Evolutionary conservation across 2,113 vertebrate species (phyloP).

Genomic region (Channa maculata): DNA sequence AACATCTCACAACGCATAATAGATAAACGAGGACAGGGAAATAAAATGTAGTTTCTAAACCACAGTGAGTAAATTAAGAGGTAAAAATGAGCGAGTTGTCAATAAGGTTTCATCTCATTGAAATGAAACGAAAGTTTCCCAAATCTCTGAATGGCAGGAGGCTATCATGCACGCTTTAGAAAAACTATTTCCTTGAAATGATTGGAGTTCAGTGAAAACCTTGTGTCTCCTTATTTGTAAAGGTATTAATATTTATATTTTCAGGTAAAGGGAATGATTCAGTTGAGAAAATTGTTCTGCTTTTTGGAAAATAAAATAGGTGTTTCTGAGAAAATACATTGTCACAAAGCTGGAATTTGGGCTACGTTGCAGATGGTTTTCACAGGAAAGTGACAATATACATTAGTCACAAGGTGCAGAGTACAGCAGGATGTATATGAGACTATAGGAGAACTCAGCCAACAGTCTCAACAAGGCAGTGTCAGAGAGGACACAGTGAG

Average conservation of each 20-base stretch:
- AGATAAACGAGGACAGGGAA: slow-evolving; percentile 72
- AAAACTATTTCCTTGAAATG: background rate
- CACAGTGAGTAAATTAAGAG: slow-evolving; percentile 49
- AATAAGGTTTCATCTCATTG: slow-evolving; percentile 61
- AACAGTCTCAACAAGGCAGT: slow-evolving; percentile 25
- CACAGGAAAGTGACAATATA: background rate
- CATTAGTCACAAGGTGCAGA: background rate
- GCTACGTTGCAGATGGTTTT: background rate
- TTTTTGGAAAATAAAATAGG: background rate
- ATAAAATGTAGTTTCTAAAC: slow-evolving; percentile 40
- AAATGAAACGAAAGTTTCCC: slow-evolving; percentile 35
- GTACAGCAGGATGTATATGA: slow-evolving; percentile 34
- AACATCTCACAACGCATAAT: slow-evolving; percentile 36
- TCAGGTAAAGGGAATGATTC: background rate
- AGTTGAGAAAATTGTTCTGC: background rate
- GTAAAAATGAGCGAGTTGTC: slow-evolving; percentile 33
- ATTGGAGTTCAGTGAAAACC: no score
- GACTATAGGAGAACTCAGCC: slow-evolving; percentile 47
- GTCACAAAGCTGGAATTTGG: background rate
- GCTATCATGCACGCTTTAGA: background rate
- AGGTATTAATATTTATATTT: background rate
- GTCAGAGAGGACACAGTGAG: slow-evolving; percentile 56
- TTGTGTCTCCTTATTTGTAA: no score
- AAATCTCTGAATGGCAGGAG: background rate
- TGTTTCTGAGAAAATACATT: background rate